Evolutionary conservation across 2,113 vertebrate genomes (phyloP).

Genomic region (Clarias macrocephalus): DNA sequence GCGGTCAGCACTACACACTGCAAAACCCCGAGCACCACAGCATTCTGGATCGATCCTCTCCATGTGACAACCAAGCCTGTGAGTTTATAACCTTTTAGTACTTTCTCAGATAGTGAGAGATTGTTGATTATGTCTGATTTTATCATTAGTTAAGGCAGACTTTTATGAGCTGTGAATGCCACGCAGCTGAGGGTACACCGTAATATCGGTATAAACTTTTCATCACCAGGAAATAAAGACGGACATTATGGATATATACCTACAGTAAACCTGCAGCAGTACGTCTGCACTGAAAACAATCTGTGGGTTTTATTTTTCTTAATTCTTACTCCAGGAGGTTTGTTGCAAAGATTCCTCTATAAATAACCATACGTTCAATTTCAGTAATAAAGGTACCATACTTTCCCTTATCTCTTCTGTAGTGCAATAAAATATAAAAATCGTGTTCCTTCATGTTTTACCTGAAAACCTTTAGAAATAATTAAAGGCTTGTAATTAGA

Average conservation of each 20-base stretch:
- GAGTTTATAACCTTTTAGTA: constrained; percentile 58
- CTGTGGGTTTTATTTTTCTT: background rate
- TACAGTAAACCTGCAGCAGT: background rate
- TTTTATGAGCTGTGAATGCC: background rate
- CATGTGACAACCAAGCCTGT: constrained; percentile 84
- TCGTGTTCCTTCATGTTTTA: background rate
- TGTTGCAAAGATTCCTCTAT: background rate
- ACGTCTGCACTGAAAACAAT: background rate
- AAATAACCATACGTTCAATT: background rate
- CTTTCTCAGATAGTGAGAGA: background rate
- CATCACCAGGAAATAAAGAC: background rate
- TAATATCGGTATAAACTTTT: background rate
- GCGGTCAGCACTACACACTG: constrained; percentile 84
- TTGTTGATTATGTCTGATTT: background rate
- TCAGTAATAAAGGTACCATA: too few species aligned
- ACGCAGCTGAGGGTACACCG: background rate
- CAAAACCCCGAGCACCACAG: constrained; percentile 82
- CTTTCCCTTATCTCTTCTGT: background rate
- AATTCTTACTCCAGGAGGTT: background rate
- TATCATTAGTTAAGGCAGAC: background rate
- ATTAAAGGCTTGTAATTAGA: background rate
- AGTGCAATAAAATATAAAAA: background rate
- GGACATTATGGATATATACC: background rate
- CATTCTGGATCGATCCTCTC: constrained; percentile 82
- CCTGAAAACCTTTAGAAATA: background rate